Evolutionary conservation across 1,140 invertebrate species (phyloP).

Genomic region (Wiebesia pumilae): DNA sequence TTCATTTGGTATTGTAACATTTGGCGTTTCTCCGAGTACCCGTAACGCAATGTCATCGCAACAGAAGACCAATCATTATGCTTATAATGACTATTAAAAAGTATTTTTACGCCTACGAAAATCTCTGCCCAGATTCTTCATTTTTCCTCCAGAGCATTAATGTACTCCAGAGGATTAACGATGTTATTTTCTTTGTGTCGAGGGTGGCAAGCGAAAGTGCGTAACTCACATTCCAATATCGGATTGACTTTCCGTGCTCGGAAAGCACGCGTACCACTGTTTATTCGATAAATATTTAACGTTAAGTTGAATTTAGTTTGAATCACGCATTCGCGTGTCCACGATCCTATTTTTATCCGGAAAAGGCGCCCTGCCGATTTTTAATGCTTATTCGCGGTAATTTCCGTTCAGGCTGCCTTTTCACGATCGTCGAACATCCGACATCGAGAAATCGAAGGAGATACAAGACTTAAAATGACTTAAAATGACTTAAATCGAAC

Average conservation of each 20-base stretch:
- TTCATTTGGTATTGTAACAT: conserved; percentile 1
- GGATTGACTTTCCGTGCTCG: neutral
- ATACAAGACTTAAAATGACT: no score
- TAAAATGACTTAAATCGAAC: neutral
- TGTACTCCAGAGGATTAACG: neutral
- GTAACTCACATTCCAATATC: neutral
- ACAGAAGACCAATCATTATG: neutral
- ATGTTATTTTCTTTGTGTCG: conserved; percentile 11
- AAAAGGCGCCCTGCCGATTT: neutral
- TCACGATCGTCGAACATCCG: neutral
- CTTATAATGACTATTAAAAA: conserved; percentile 14
- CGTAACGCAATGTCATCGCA: conserved; percentile 12
- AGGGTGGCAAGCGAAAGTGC: neutral
- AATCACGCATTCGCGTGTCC: neutral
- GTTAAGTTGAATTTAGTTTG: neutral
- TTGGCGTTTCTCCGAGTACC: neutral
- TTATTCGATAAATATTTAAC: neutral
- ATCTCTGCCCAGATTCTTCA: neutral
- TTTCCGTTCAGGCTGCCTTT: neutral
- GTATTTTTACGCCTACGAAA: neutral
- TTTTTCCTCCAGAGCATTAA: neutral
- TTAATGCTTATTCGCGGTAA: neutral
- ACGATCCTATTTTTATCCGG: neutral
- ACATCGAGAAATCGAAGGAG: neutral
- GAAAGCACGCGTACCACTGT: neutral